phyloP scores from a whole-genome alignment of 2,888 invertebrate genomes.

The Hyposoter didymator region DNA sequence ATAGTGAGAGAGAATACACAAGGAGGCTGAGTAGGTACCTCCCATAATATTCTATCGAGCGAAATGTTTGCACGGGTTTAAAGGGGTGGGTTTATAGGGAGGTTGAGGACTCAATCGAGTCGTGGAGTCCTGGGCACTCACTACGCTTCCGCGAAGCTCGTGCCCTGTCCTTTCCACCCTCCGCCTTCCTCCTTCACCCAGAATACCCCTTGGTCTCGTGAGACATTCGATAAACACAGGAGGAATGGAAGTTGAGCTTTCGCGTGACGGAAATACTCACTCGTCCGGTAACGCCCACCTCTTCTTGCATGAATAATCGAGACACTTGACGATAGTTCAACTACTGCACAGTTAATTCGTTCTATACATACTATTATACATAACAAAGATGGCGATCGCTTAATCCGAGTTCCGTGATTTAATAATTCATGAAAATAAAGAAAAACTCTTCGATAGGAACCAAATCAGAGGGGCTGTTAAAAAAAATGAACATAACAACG shows the following conservation, averaged over 20 bases:
- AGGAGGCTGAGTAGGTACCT: constrained; percentile 45
- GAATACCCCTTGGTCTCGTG: constrained; percentile 39
- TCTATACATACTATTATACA: not conserved
- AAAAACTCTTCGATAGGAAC: not conserved
- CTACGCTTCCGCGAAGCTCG: constrained; percentile 44
- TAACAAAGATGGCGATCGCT: not conserved
- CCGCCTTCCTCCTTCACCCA: not conserved
- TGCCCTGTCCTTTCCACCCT: constrained; percentile 21
- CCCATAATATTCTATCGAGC: constrained; percentile 50
- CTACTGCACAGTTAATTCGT: constrained; percentile 30
- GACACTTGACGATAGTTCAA: constrained; percentile 43
- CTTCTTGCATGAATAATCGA: constrained; percentile 52
- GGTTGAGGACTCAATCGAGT: constrained; percentile 49
- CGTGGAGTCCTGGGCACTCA: constrained; percentile 22
- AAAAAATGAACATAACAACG: not conserved
- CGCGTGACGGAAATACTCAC: constrained; percentile 43
- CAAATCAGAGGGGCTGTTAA: not conserved
- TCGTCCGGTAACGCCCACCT: constrained; percentile 41
- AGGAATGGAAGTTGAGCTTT: constrained; percentile 50
- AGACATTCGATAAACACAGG: constrained; percentile 58
- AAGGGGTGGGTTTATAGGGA: constrained; percentile 26
- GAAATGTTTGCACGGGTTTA: constrained; percentile 61
- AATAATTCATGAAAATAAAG: not conserved
- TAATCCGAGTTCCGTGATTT: not conserved
- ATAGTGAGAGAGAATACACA: constrained; percentile 35